Percentiles rank a stretch among this genome's conserved stretches.
These are phyloP conservation scores for Fregata magnificens DNA, from an alignment of 2,113 vertebrate species.

Conservation along the genomic window DNA sequence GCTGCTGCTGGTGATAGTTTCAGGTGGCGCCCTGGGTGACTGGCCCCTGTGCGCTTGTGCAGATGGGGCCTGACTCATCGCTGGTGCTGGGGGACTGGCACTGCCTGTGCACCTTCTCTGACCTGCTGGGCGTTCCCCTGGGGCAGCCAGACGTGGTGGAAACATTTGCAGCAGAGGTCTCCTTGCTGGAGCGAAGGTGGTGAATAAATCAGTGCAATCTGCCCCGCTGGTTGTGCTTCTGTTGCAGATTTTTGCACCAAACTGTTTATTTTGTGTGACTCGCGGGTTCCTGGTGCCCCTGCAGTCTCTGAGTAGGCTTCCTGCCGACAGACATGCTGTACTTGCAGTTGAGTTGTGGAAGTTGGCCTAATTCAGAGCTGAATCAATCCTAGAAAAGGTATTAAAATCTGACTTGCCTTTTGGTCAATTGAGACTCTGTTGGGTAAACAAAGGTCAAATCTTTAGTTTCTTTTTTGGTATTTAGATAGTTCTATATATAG, in stretches of 20 bases:
- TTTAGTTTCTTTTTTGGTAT: slow-evolving; percentile 15
- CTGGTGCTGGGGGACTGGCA: not conserved
- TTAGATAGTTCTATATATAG: not conserved
- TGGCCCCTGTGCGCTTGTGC: not conserved
- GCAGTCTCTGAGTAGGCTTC: not conserved
- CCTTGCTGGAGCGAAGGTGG: fast-evolving
- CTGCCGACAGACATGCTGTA: not conserved
- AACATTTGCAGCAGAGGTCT: not conserved
- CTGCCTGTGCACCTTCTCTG: not conserved
- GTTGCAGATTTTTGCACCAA: not conserved
- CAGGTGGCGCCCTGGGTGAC: not conserved
- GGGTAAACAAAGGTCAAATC: slow-evolving; percentile 33
- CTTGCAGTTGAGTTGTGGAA: not conserved
- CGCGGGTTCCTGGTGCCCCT: not conserved
- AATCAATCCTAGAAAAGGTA: slow-evolving; percentile 28
- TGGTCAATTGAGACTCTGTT: not conserved
- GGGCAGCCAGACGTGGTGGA: not conserved
- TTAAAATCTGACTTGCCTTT: slow-evolving; percentile 24
- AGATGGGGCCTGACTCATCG: not conserved
- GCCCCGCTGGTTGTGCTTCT: not conserved
- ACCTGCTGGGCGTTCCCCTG: not conserved
- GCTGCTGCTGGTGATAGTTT: not conserved
- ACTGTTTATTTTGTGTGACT: slow-evolving; percentile 6
- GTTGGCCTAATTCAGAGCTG: not conserved
- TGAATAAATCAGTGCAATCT: slow-evolving; percentile 26